Evolutionary conservation across 2,888 invertebrate species (phyloP).

Genomic region (Drosophila fulvimacula): DNA sequence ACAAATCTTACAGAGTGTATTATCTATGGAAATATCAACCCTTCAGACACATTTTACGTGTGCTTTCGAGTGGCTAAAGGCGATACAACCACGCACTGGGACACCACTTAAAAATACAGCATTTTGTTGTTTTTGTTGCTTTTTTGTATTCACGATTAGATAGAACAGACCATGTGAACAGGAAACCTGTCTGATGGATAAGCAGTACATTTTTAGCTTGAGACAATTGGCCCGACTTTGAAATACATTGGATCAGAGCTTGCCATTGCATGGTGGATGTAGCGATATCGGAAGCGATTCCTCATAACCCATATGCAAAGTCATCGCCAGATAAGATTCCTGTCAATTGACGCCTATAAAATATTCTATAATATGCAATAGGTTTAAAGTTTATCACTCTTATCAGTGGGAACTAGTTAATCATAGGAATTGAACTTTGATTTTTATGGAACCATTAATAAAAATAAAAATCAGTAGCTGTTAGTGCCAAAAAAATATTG

Average conservation of each 20-base stretch:
- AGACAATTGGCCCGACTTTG: constrained; percentile 6
- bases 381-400: constrained; percentile 14
- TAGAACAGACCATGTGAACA: constrained; percentile 53
- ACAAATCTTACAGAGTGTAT: constrained; percentile 9
- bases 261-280: neutral
- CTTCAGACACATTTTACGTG: constrained; percentile 37
- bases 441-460: constrained; percentile 27
- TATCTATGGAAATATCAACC: constrained; percentile 42
- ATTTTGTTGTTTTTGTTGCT: neutral
- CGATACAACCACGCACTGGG: constrained; percentile 23
- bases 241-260: constrained; percentile 1
- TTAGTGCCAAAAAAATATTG: constrained; percentile 11
- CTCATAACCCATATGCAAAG: constrained; percentile 29
- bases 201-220: constrained; percentile 1
- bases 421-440: constrained; percentile 53
- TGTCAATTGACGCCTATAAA: constrained; percentile 24
- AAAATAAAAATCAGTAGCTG: constrained; percentile 27
- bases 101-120: constrained; percentile 46
- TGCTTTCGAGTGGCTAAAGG: constrained; percentile 37
- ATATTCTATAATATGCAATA: constrained; percentile 23
- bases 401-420: constrained; percentile 28
- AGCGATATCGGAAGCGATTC: constrained; percentile 24
- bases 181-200: constrained; percentile 25
- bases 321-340: constrained; percentile 36
- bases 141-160: constrained; percentile 51